Base-by-base conservation (phyloP, 2,888 invertebrate species). In the Nezara viridula region DNA sequence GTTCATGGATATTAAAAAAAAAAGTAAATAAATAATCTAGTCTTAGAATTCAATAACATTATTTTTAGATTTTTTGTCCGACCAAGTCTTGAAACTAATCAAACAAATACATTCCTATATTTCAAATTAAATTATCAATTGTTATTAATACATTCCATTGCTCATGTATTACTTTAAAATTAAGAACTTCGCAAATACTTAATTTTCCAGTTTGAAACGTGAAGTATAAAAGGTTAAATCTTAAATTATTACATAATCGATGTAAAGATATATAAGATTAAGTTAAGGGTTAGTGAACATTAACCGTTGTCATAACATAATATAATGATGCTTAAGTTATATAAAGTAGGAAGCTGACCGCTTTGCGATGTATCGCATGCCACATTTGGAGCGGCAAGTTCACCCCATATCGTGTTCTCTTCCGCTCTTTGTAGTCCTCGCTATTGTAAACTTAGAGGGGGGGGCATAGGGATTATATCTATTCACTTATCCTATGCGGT, bases 381-480 rank as follows among this genome's bases (percentile, higher is more conserved):
- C 14, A 77, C 40, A 40, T 77, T 24, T 77, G 77, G 77, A 77
- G 77, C 77, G 77, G 77, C 77, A 77, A 77, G 77, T 40, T 77
- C 24, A 44, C 40, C 77, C 77, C 77, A 40, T 40, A 77, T 77
- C 77, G 10, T 77, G 9, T 9, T 24, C 40, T 77, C 77, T 77
- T 77, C 77, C 77, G 77, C 77, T 77, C 40, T 77, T 40, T 37
- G 77, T 44, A 21, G 37, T 37, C 21, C 24, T 7, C 77, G 27
- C 60, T 16, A 60, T 60, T 60, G 27, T 60, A 60, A 60, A 27
- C 60, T 60, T 27, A 27, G 60, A 55, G n/a, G n/a, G n/a, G 60
- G n/a, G n/a, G 55, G 3, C 55, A n/a, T n/a, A 12, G 55, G 27
- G 27, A 60, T 60, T 32, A 27, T 27, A 27, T 27, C 27, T 60